Percentiles rank a stretch among this genome's conserved stretches.
phyloP scores from a whole-genome alignment of 2,797 vertebrate genomes.

The Oryzias sinensis region DNA sequence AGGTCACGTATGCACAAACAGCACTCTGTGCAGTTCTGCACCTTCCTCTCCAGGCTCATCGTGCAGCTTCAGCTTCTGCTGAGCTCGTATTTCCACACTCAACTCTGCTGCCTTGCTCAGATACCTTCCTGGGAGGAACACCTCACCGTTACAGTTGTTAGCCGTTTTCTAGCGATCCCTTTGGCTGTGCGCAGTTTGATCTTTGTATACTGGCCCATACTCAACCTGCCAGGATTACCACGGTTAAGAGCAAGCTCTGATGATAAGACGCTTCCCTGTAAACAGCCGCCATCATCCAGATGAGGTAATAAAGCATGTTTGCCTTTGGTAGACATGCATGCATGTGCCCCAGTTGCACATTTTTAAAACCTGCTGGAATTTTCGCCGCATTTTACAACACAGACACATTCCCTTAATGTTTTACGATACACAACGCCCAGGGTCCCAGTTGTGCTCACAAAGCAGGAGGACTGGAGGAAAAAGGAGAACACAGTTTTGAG shows the following conservation, averaged over 20 bases:
- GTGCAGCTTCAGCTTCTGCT: not conserved
- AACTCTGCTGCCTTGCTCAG: not conserved
- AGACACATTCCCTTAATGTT: no score
- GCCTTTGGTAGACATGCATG: no score
- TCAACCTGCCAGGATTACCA: not conserved
- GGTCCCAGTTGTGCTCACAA: no score
- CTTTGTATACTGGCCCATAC: not conserved
- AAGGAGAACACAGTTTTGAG: no score
- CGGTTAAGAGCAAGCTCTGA: not conserved
- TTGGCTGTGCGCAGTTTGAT: not conserved
- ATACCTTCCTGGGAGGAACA: no score
- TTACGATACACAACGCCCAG: not conserved
- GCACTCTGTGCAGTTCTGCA: conserved; percentile 13
- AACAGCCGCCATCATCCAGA: no score
- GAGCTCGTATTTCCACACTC: not conserved
- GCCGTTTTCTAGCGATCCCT: not conserved
- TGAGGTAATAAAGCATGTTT: no score
- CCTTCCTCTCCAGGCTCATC: conserved; percentile 8
- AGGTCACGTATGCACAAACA: conserved; percentile 71
- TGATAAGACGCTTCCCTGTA: not conserved
- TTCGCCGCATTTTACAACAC: no score
- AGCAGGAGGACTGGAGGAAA: no score
- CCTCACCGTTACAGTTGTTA: not conserved
- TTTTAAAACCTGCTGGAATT: no score
- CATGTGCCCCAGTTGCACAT: no score